Conservation (phyloP, 2,888 invertebrate species). For the Tipula lateralis region DNA sequence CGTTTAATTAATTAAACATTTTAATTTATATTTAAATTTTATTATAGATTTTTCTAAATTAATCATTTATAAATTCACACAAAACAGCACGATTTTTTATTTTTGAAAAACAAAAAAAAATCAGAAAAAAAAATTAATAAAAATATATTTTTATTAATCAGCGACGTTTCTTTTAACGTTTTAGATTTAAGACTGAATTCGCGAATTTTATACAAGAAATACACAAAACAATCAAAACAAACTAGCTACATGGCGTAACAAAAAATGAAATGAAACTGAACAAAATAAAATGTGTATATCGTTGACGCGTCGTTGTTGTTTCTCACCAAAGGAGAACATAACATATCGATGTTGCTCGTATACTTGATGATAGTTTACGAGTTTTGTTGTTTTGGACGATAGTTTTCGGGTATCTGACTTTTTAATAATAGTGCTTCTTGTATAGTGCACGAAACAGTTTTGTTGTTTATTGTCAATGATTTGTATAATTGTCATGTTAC, state of each 20-base stretch:
- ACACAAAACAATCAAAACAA: not conserved
- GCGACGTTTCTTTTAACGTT: not conserved
- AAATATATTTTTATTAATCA: not conserved
- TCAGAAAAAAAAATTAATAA: not conserved
- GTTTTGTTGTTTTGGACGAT: not conserved
- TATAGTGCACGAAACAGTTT: not conserved
- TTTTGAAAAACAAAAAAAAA: not conserved
- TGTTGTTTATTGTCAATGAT: not conserved
- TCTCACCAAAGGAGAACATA: not conserved
- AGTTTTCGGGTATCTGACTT: not conserved
- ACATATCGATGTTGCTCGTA: not conserved
- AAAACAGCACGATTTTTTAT: not conserved
- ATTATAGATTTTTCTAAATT: constrained; percentile 9
- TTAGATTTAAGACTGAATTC: constrained; percentile 5
- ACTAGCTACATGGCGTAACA: not conserved
- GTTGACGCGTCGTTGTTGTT: not conserved
- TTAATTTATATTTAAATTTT: constrained; percentile 14
- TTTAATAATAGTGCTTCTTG: not conserved
- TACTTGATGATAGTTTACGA: not conserved
- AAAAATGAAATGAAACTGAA: not conserved
- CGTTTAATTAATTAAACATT: not conserved
- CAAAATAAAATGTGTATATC: too few species aligned
- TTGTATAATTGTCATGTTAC: not conserved
- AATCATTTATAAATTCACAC: not conserved
- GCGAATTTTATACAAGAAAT: not conserved